phyloP scores from a whole-genome alignment of 2,113 vertebrate genomes.

The Oncorhynchus nerka region DNA sequence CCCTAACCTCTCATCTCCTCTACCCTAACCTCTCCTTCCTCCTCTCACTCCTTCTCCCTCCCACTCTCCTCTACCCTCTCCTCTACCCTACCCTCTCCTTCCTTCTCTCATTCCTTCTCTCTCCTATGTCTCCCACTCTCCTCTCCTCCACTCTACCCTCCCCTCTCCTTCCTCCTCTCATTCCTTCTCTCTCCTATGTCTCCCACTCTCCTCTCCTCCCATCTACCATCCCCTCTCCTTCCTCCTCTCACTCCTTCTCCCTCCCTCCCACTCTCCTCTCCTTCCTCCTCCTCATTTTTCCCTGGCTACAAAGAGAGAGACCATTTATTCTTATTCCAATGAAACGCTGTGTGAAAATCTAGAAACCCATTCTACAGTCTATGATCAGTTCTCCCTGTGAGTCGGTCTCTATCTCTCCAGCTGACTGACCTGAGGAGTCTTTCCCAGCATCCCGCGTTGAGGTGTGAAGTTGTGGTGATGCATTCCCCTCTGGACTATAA shows the following conservation, averaged over 20 bases:
- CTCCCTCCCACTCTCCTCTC: not conserved
- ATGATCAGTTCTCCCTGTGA: conserved; percentile 32
- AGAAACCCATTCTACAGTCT: conserved; percentile 8
- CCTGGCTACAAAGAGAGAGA: no score
- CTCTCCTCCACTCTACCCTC: not conserved
- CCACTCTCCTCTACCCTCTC: no score
- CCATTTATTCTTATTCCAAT: conserved; percentile 35
- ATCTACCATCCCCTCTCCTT: no score
- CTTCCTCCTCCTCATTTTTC: no score
- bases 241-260: not conserved
- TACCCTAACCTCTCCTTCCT: no score
- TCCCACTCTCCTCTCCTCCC: no score
- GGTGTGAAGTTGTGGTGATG: conserved; percentile 33
- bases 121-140: no score
- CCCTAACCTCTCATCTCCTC: no score
- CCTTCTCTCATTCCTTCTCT: no score
- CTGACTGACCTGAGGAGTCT: conserved; percentile 29
- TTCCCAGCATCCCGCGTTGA: conserved; percentile 14
- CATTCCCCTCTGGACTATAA: conserved; percentile 57
- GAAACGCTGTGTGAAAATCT: conserved; percentile 27
- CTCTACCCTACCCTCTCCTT: not conserved
- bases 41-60: not conserved
- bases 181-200: no score
- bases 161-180: no score
- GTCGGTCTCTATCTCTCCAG: no score